Evolutionary conservation across 2,113 vertebrate genomes (phyloP).

Genomic region (Himantopus leucocephalus): DNA sequence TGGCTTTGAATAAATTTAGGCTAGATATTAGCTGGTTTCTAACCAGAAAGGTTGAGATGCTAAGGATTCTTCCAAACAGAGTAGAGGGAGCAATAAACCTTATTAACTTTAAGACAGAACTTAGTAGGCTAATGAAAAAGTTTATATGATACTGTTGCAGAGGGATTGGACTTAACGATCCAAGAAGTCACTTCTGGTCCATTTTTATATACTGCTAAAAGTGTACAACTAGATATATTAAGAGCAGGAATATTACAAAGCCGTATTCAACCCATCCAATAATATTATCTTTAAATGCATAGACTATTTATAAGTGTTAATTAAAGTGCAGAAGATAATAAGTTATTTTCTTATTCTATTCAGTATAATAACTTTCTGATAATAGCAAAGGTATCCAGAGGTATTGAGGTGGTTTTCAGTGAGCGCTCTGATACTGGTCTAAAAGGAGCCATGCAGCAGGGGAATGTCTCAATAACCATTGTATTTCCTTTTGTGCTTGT

Average conservation of each 20-base stretch:
- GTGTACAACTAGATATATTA: background rate
- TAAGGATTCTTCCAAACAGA: background rate
- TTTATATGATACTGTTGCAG: background rate
- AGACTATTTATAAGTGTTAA: background rate
- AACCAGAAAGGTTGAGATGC: background rate
- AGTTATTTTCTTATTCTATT: background rate
- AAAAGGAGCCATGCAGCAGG: background rate
- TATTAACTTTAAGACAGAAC: background rate
- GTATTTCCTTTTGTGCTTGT: background rate
- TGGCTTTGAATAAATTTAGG: background rate
- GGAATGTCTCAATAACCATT: background rate
- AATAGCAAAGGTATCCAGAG: background rate
- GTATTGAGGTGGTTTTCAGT: background rate
- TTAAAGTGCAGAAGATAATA: background rate
- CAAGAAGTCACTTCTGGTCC: background rate
- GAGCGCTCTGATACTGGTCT: background rate
- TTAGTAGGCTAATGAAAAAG: background rate
- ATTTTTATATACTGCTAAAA: background rate
- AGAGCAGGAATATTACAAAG: background rate
- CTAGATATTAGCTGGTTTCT: background rate
- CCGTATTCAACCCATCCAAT: background rate
- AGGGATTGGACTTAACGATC: constrained; percentile 15
- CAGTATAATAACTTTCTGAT: background rate
- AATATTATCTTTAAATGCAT: background rate
- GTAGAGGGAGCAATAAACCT: background rate